Base-by-base conservation (phyloP, 2,113 vertebrate species). In the Brachirus orientalis region DNA sequence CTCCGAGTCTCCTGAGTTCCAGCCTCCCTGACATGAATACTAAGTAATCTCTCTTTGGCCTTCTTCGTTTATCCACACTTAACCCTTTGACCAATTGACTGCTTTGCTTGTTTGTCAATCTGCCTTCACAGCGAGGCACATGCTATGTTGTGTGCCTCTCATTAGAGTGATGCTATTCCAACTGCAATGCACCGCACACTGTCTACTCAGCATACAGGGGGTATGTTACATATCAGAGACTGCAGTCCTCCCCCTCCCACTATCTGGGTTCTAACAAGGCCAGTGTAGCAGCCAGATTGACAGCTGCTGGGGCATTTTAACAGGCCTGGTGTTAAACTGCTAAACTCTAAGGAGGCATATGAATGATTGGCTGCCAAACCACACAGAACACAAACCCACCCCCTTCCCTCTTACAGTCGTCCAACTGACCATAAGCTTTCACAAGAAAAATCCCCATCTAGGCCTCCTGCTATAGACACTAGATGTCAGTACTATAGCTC, bases 271-370 rank as follows among this genome's bases (percentile, higher is more conserved):
- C 77, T 82, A 89, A 84, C 82, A 85, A 85, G 83, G 86, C 82
- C 76, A 85, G 80, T 57, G 76, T 54, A 54, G 73, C 71, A 79
- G 90, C 68, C 82, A 85, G 88, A 85, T 75, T 86, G 86, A 90
- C 88, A 91, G 80, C 85, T 90, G 84, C 81, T 77, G 81, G 83
- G 81, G 75, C 77, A 69, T 87, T 88, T 86, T 82, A 85, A 84
- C 84, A 85, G 82, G 72, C 79, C 68, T 78, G 56, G 85, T 85
- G 84, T 88, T 87, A 82, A 89, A 88, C 80, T 85, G 85, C 63
- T 84, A 80, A 89, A 90, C 83, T 89, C 86, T 44, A 69, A 86
- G 72, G 79, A 76, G 80, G 74, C 78, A 86, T 83, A 80, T 76
- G 77, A 90, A 83, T 80, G 82, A 82, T 61, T 63, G 57, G 45